These are phyloP conservation scores for Macaca fascicularis DNA, from an alignment of 2,113 vertebrate genomes.

Conservation along the genomic window DNA sequence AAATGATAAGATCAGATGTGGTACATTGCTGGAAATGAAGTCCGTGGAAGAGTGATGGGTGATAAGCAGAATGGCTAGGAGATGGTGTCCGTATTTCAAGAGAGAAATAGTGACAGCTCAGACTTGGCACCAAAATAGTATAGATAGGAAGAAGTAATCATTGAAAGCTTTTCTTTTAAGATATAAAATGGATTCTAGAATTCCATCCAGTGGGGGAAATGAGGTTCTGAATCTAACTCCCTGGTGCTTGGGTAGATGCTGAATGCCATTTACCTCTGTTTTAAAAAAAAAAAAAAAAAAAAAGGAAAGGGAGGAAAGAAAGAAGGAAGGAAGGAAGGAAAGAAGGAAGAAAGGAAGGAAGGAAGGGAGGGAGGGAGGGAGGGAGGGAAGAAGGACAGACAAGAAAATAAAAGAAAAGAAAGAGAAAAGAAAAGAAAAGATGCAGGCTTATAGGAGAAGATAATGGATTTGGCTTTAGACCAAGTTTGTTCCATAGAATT, in stretches of 20 bases:
- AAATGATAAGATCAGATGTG: not conserved
- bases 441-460: not conserved
- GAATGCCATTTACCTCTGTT: not conserved
- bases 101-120: not conserved
- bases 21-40: not conserved
- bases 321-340: no score
- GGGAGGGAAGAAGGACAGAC: no score
- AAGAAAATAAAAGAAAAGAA: no score
- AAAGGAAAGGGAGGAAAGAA: no score
- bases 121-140: not conserved
- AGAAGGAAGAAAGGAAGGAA: fast-evolving
- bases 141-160: not conserved
- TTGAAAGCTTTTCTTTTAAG: not conserved
- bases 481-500: not conserved
- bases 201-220: not conserved
- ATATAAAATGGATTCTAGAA: not conserved
- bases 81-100: not conserved
- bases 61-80: not conserved
- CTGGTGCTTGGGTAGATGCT: no score
- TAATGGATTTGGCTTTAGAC: not conserved
- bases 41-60: not conserved
- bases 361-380: fast-evolving
- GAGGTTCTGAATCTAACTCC: not conserved
- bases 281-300: not conserved
- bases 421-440: no score